These are phyloP conservation scores for Spermophilus dauricus DNA, from an alignment of 2,113 vertebrate species.

Conservation along the genomic window DNA sequence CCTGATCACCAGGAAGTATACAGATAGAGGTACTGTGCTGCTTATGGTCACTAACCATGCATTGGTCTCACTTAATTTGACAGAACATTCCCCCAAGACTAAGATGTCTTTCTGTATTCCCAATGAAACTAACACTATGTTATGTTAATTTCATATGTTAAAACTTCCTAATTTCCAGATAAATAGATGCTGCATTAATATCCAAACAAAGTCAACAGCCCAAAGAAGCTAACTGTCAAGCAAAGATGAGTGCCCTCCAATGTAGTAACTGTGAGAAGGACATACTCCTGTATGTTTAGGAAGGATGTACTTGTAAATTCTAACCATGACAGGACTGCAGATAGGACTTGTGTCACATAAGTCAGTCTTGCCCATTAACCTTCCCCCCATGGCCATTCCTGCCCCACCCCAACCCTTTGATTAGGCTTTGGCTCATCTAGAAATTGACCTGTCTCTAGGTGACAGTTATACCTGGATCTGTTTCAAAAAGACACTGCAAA, in stretches of 20 bases:
- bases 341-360: no score
- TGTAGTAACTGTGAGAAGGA: neutral
- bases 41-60: neutral
- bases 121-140: neutral
- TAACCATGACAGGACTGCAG: neutral
- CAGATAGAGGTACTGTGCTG: neutral
- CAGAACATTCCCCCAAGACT: neutral
- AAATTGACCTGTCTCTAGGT: neutral
- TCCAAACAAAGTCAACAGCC: neutral
- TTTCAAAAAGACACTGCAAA: neutral
- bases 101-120: neutral
- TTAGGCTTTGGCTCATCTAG: neutral
- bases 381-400: neutral
- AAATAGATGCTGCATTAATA: neutral
- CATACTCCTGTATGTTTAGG: no score
- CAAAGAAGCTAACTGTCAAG: neutral
- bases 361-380: neutral
- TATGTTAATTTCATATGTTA: neutral
- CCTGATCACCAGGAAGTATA: neutral
- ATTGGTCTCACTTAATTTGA: neutral
- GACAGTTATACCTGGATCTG: neutral
- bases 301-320: neutral
- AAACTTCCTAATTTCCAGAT: neutral
- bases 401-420: no score
- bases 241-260: neutral